Evolutionary conservation across 2,113 vertebrate genomes (phyloP).

Genomic region (Tyrannus savana): DNA sequence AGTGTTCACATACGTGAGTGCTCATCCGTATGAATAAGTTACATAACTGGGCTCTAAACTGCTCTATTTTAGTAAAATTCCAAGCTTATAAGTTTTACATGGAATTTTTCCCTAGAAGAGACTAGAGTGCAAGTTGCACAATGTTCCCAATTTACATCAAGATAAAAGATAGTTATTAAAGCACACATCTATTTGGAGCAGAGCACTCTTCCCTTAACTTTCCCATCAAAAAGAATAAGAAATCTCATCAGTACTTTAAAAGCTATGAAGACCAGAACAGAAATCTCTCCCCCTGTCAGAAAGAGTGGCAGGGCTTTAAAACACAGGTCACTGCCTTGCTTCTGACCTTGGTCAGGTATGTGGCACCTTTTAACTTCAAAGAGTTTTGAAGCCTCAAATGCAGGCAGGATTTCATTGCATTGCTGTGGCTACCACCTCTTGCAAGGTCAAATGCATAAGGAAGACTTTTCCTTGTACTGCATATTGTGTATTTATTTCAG

Average conservation of each 20-base stretch:
- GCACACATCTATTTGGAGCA: not conserved
- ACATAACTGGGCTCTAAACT: not conserved
- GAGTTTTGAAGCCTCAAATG: not conserved
- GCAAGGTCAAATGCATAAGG: not conserved
- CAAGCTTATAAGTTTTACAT: not conserved
- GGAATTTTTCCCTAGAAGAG: not conserved
- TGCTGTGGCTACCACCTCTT: not conserved
- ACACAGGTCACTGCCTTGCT: not conserved
- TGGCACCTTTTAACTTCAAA: slow-evolving; percentile 8
- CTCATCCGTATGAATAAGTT: not conserved
- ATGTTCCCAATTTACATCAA: not conserved
- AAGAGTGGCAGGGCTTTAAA: not conserved
- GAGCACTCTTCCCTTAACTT: not conserved
- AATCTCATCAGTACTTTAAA: not conserved
- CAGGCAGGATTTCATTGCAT: not conserved
- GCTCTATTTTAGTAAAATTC: not conserved
- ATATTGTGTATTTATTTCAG: not conserved
- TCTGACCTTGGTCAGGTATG: not conserved
- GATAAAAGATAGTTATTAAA: not conserved
- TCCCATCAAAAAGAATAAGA: not conserved
- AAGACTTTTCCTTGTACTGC: not conserved
- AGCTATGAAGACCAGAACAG: not conserved
- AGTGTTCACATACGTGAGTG: not conserved
- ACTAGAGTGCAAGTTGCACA: not conserved
- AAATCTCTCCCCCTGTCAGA: not conserved